A percentile compares a stretch with the other conserved stretches of the same genome.
Evolutionary conservation across 2,113 vertebrate species (phyloP).

Genomic region (Caracal caracal): DNA sequence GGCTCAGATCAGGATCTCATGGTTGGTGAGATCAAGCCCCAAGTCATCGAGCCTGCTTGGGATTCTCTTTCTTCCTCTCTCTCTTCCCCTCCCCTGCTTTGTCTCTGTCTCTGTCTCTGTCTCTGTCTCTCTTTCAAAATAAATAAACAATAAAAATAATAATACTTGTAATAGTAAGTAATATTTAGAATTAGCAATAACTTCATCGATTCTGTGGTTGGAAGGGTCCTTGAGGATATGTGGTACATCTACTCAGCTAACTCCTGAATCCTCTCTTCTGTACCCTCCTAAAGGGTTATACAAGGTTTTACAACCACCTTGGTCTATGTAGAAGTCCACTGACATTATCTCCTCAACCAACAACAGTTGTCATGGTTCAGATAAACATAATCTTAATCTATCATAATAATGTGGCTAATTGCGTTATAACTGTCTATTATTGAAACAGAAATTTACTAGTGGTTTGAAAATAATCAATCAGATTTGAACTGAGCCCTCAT

Average conservation of each 20-base stretch:
- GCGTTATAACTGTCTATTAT: slow-evolving; percentile 64
- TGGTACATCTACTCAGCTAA: not conserved
- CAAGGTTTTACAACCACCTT: not conserved
- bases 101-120: too few species aligned
- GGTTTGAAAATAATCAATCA: slow-evolving; percentile 67
- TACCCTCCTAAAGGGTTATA: too few species aligned
- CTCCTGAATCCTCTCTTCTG: not conserved
- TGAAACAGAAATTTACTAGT: slow-evolving; percentile 59
- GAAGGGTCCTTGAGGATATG: not conserved
- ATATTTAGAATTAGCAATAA: slow-evolving; percentile 42
- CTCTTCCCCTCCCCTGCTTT: too few species aligned
- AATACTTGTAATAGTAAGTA: slow-evolving; percentile 35
- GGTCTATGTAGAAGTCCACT: not conserved
- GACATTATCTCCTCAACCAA: slow-evolving; percentile 53
- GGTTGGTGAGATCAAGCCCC: too few species aligned
- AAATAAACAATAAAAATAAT: not conserved
- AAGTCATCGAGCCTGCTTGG: too few species aligned
- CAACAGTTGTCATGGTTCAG: slow-evolving; percentile 50
- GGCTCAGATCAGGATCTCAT: too few species aligned
- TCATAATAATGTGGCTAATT: slow-evolving; percentile 67
- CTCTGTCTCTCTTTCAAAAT: too few species aligned
- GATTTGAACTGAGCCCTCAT: slow-evolving; percentile 27
- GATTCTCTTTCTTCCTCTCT: too few species aligned
- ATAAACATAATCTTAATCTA: slow-evolving; percentile 61
- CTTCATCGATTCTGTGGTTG: not conserved